Conservation (phyloP, 2,797 vertebrate genomes). For the Acipenser oxyrinchus region DNA sequence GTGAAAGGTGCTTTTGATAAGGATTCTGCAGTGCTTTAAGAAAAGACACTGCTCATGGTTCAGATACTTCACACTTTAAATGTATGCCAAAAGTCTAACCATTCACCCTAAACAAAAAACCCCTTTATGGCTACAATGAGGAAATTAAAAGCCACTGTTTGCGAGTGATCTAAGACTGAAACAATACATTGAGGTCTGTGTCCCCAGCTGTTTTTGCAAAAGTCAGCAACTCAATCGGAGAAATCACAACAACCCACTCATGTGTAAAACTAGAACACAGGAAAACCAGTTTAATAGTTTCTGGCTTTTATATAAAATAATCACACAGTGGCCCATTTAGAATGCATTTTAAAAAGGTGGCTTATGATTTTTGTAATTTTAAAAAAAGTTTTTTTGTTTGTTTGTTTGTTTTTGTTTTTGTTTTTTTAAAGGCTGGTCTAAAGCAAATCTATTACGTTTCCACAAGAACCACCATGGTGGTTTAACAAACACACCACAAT, state of each 20-base stretch:
- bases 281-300: not conserved
- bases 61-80: too few species aligned
- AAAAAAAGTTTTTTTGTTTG: too few species aligned
- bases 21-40: too few species aligned
- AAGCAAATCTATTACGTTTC: slow-evolving; percentile 3
- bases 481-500: slow-evolving; percentile 3
- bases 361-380: not conserved
- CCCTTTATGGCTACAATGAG: not conserved
- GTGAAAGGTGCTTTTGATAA: too few species aligned
- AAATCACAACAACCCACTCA: not conserved
- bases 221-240: not conserved
- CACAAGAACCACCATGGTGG: slow-evolving; percentile 1
- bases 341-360: not conserved
- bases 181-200: not conserved
- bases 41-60: too few species aligned
- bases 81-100: too few species aligned
- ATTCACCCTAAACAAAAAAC: not conserved
- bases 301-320: not conserved
- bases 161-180: too few species aligned
- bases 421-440: not conserved
- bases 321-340: not conserved
- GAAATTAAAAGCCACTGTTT: not conserved
- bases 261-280: not conserved
- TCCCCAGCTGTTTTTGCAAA: not conserved
- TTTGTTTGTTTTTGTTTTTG: too few species aligned